A percentile compares a stretch with the other conserved stretches of the same genome.
These are phyloP conservation scores for Rhodophaea formosa DNA, from an alignment of 2,888 invertebrate genomes.

Conservation along the genomic window DNA sequence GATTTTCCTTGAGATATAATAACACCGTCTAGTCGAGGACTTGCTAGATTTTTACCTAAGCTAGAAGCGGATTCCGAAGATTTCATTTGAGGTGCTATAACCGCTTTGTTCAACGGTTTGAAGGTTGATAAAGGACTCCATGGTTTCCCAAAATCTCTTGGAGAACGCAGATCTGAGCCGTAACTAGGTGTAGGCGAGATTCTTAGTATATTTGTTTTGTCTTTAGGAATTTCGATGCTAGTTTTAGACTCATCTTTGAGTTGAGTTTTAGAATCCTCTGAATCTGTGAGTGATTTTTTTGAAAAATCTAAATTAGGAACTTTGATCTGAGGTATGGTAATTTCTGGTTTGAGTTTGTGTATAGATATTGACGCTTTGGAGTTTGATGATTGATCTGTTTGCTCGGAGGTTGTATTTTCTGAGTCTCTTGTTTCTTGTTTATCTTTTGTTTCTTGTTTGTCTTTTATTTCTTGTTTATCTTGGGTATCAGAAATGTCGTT, in stretches of 20 bases:
- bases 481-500: conserved; percentile 45
- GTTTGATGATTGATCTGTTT: conserved; percentile 32
- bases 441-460: conserved; percentile 24
- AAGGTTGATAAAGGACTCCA: conserved; percentile 67
- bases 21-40: conserved; percentile 69
- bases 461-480: conserved; percentile 27
- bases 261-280: conserved; percentile 58
- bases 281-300: conserved; percentile 53
- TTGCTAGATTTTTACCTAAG: conserved; percentile 54
- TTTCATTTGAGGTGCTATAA: conserved; percentile 50
- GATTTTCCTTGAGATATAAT: conserved; percentile 73
- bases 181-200: conserved; percentile 60
- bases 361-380: conserved; percentile 45
- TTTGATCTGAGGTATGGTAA: conserved; percentile 64
- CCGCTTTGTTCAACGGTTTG: conserved; percentile 55
- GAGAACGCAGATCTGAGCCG: conserved; percentile 54
- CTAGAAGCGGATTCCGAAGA: conserved; percentile 60
- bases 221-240: conserved; percentile 47
- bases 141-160: conserved; percentile 59
- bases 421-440: conserved; percentile 41
- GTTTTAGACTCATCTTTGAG: conserved; percentile 44
- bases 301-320: conserved; percentile 64
- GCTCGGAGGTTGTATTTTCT: conserved; percentile 44
- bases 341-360: conserved; percentile 39
- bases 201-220: conserved; percentile 47